These are phyloP conservation scores for Chaetodon auriga DNA, from an alignment of 2,113 vertebrate species.

Conservation along the genomic window DNA sequence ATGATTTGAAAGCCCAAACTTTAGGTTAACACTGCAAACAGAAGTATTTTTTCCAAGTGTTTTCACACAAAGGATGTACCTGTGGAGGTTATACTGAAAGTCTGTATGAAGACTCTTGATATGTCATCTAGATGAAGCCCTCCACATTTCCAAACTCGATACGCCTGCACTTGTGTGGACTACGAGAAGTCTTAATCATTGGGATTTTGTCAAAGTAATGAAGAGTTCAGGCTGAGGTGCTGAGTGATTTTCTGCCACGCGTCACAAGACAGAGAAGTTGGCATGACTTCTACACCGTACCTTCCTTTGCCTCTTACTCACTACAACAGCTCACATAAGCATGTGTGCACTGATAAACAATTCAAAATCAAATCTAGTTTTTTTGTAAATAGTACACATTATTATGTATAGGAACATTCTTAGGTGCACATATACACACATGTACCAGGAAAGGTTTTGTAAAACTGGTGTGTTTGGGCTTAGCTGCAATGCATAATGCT, in stretches of 20 bases:
- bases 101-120: not conserved
- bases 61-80: not conserved
- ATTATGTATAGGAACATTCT: not conserved
- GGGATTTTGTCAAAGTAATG: conserved; percentile 9
- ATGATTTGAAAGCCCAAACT: not conserved
- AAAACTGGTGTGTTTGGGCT: not conserved
- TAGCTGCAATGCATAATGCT: not conserved
- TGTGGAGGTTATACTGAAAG: not conserved
- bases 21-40: not conserved
- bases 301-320: not conserved
- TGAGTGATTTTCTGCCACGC: conserved; percentile 3
- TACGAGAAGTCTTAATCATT: not conserved
- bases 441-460: not conserved
- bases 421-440: no score
- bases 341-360: not conserved
- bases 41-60: not conserved
- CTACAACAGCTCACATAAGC: not conserved
- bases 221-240: not conserved
- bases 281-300: not conserved
- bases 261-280: not conserved
- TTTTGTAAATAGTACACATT: no score
- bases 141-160: not conserved
- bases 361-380: no score
- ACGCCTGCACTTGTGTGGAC: not conserved
- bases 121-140: not conserved